Conservation (phyloP, 2,797 vertebrate species). For the Dipus sagitta region DNA sequence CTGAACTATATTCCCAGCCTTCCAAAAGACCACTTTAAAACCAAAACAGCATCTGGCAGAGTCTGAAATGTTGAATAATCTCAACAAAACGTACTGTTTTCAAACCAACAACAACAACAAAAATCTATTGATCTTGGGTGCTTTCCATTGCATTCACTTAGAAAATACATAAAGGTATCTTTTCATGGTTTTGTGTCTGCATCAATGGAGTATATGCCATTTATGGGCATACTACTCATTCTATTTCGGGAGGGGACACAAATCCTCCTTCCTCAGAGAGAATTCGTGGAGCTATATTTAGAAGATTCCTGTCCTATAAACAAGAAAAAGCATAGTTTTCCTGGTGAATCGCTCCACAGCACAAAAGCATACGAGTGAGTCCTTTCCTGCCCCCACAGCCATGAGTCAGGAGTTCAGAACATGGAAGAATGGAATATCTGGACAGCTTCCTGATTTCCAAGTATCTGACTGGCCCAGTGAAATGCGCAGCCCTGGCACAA, state of each 20-base stretch:
- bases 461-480: constrained; percentile 42
- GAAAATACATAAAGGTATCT: background rate
- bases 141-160: constrained; percentile 32
- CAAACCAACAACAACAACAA: background rate
- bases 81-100: background rate
- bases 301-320: constrained; percentile 70
- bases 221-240: constrained; percentile 50
- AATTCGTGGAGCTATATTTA: constrained; percentile 66
- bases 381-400: constrained; percentile 43
- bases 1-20: too few species aligned
- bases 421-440: constrained; percentile 40
- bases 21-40: background rate
- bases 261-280: constrained; percentile 51
- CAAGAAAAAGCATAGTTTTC: constrained; percentile 67
- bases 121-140: background rate
- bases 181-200: background rate
- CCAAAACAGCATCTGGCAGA: background rate
- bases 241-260: constrained; percentile 10
- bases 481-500: accelerated
- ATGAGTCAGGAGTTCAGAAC: constrained; percentile 70
- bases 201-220: background rate
- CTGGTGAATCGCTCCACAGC: constrained; percentile 27
- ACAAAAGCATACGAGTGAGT: constrained; percentile 50
- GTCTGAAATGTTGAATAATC: background rate
- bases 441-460: constrained; percentile 66